Evolutionary conservation across 1,140 invertebrate genomes (phyloP).

Genomic region (Charaxes varanes): DNA sequence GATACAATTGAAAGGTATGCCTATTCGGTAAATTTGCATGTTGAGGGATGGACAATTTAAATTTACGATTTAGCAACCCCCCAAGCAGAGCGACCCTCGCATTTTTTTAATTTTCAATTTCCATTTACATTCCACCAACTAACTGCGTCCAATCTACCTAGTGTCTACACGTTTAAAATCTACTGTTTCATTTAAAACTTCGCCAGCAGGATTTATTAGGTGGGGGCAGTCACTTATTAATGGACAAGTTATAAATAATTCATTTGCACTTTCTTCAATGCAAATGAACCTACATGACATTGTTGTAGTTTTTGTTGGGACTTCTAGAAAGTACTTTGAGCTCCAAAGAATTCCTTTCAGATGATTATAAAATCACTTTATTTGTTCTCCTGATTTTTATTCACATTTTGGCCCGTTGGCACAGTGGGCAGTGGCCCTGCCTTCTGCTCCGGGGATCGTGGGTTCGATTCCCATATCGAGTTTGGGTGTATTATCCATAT

Average conservation of each 20-base stretch:
- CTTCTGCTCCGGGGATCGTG: too few relatives aligned
- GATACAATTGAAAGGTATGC: constrained; percentile 49
- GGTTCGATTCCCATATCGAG: too few relatives aligned
- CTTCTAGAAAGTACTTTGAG: too few relatives aligned
- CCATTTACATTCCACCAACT: constrained; percentile 66
- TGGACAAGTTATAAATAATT: constrained; percentile 10
- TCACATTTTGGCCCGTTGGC: too few relatives aligned
- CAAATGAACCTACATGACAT: constrained; percentile 22
- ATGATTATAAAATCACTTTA: too few relatives aligned
- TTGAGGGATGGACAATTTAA: constrained; percentile 67
- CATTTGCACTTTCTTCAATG: constrained; percentile 11
- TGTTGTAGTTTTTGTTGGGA: too few relatives aligned
- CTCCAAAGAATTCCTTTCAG: too few relatives aligned
- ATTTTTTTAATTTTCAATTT: constrained; percentile 73
- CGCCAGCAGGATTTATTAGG: constrained; percentile 25
- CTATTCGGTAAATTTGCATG: constrained; percentile 64
- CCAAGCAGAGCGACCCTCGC: constrained; percentile 52
- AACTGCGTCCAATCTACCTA: constrained; percentile 31
- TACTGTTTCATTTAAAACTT: constrained; percentile 31
- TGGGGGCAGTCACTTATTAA: constrained; percentile 13
- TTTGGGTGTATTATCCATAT: too few relatives aligned
- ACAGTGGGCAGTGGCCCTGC: too few relatives aligned
- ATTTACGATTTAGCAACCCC: constrained; percentile 65
- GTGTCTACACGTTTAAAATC: constrained; percentile 20
- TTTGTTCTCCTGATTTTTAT: too few relatives aligned